A percentile compares a stretch with the other conserved stretches of the same genome.
Evolutionary conservation across 1,140 invertebrate genomes (phyloP).

Genomic region (Idris sp.): DNA sequence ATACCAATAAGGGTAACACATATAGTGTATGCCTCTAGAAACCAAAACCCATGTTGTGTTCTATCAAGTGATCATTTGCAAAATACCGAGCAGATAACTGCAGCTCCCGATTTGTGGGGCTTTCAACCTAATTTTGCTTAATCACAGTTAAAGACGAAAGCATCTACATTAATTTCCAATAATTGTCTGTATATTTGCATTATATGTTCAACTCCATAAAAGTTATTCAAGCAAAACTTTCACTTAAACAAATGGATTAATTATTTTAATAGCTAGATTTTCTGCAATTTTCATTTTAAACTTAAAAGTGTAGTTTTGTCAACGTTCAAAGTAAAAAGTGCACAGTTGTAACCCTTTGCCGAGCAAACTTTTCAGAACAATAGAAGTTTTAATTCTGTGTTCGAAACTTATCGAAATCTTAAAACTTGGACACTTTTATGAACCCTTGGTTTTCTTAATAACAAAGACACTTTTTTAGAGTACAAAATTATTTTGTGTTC

Average conservation of each 20-base stretch:
- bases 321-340: slow-evolving; percentile 25
- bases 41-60: slow-evolving; percentile 41
- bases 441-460: slow-evolving; percentile 22
- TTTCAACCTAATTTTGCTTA: neutral
- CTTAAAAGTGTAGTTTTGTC: slow-evolving; percentile 22
- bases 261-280: slow-evolving; percentile 33
- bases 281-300: slow-evolving; percentile 27
- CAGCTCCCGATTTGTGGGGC: slow-evolving; percentile 22
- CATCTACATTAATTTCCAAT: too few species aligned
- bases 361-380: slow-evolving; percentile 27
- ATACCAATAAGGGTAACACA: too few species aligned
- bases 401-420: slow-evolving; percentile 31
- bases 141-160: neutral
- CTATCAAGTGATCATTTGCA: slow-evolving; percentile 25
- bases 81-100: slow-evolving; percentile 23
- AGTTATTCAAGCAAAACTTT: slow-evolving; percentile 6
- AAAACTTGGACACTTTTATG: slow-evolving; percentile 19
- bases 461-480: slow-evolving; percentile 14
- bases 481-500: slow-evolving; percentile 4
- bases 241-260: slow-evolving; percentile 23
- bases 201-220: too few species aligned
- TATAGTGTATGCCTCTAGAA: slow-evolving; percentile 54
- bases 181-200: too few species aligned
- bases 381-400: slow-evolving; percentile 37
- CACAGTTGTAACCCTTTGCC: slow-evolving; percentile 21